Percentiles rank a stretch among this genome's conserved stretches.
These are phyloP conservation scores for Leguminivora glycinivorella DNA, from an alignment of 1,140 invertebrate species.

Conservation along the genomic window DNA sequence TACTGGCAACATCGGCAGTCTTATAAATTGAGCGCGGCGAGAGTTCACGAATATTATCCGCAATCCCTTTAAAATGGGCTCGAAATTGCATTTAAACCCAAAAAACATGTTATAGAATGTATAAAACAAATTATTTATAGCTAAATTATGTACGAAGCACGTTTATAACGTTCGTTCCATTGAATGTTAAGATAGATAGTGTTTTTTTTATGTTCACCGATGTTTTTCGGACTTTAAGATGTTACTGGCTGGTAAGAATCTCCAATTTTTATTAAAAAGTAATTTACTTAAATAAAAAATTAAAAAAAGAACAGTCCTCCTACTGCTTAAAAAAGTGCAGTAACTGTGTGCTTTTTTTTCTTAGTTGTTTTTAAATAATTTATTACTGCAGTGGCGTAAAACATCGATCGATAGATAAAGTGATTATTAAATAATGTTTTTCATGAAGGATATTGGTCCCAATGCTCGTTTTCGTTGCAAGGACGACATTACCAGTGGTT, in stretches of 20 bases:
- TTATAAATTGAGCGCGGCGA: constrained; percentile 41
- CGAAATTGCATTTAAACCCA: constrained; percentile 35
- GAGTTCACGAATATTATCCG: constrained; percentile 31
- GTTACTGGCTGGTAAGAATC: constrained; percentile 40
- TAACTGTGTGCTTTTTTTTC: not conserved
- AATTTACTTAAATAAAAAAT: not conserved
- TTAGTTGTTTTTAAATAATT: not conserved
- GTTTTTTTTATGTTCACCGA: constrained; percentile 34
- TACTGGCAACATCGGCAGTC: constrained; percentile 43
- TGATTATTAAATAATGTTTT: constrained; percentile 1
- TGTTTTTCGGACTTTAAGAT: constrained; percentile 34
- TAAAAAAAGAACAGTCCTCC: not conserved
- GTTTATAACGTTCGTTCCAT: constrained; percentile 40
- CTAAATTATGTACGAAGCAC: constrained; percentile 39
- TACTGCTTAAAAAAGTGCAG: constrained; percentile 14
- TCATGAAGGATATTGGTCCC: not conserved
- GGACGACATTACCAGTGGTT: constrained; percentile 1
- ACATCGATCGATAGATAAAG: not conserved
- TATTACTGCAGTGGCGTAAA: not conserved
- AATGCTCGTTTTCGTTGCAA: not conserved
- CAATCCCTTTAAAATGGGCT: constrained; percentile 43
- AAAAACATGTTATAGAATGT: constrained; percentile 40
- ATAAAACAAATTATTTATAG: constrained; percentile 33
- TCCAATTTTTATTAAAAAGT: constrained; percentile 28
- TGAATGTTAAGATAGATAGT: constrained; percentile 36